These are phyloP conservation scores for Drosophila albomicans DNA, from an alignment of 1,140 invertebrate species.

Conservation along the genomic window DNA sequence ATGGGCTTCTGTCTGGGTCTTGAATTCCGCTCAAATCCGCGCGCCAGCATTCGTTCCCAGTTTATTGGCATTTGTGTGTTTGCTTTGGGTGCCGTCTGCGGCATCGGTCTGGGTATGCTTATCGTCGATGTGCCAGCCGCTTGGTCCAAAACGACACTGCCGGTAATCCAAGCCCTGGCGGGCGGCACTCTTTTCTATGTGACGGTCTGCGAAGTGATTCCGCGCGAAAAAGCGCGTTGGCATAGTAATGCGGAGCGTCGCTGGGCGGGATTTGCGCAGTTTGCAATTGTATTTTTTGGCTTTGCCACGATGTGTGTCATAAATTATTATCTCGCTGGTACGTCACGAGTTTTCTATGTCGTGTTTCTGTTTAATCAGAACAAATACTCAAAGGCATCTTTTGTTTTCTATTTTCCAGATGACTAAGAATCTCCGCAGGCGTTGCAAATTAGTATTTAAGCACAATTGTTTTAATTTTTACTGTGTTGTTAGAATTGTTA, in stretches of 20 bases:
- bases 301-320: slow-evolving; percentile 88
- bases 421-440: slow-evolving; percentile 39
- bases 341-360: slow-evolving; percentile 15
- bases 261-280: slow-evolving; percentile 87
- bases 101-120: slow-evolving; percentile 88
- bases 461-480: slow-evolving; percentile 18
- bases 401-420: slow-evolving; percentile 27
- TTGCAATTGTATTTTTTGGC: slow-evolving; percentile 86
- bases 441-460: slow-evolving; percentile 10
- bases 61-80: slow-evolving; percentile 88
- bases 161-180: slow-evolving; percentile 90
- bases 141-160: slow-evolving; percentile 86
- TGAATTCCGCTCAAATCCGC: slow-evolving; percentile 87
- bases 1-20: slow-evolving; percentile 92
- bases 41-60: slow-evolving; percentile 85
- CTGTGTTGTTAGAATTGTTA: slow-evolving; percentile 17
- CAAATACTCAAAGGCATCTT: background rate
- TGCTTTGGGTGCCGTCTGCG: slow-evolving; percentile 88
- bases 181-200: slow-evolving; percentile 96
- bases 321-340: slow-evolving; percentile 85
- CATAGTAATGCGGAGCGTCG: slow-evolving; percentile 85
- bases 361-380: background rate
- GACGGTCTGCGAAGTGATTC: slow-evolving; percentile 96
- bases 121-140: slow-evolving; percentile 85
- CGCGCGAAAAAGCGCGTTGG: slow-evolving; percentile 90